Conservation (phyloP, 1,140 invertebrate species). For the Cecropterus lyciades region DNA sequence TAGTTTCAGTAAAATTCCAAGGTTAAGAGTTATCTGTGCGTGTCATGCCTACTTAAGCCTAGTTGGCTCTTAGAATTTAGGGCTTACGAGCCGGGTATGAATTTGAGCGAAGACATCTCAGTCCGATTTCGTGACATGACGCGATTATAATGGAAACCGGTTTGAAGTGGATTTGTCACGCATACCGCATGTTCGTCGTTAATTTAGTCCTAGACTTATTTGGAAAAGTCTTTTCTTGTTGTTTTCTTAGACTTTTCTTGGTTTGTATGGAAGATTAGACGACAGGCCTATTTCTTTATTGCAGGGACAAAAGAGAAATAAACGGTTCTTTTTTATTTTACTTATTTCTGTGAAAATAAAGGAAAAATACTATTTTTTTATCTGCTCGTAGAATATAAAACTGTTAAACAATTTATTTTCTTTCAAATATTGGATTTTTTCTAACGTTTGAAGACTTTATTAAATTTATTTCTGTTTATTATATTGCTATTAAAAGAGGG, state of each 20-base stretch:
- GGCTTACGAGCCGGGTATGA: background rate
- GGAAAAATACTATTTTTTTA: too few species aligned
- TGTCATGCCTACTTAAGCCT: constrained; percentile 14
- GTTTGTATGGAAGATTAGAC: too few species aligned
- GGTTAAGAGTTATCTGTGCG: constrained; percentile 3
- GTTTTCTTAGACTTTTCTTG: background rate
- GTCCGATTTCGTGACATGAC: constrained; percentile 7
- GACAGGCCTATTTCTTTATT: too few species aligned
- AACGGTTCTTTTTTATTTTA: too few species aligned
- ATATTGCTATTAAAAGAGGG: too few species aligned
- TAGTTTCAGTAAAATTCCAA: background rate
- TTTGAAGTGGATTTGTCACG: constrained; percentile 5
- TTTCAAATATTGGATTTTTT: too few species aligned
- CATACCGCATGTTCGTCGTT: background rate
- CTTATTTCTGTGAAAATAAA: too few species aligned
- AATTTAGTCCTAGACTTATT: constrained; percentile 1
- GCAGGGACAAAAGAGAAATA: too few species aligned
- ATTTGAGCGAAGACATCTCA: constrained; percentile 1
- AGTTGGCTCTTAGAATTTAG: background rate
- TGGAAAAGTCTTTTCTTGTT: background rate
- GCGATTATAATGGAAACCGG: background rate
- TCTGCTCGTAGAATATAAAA: too few species aligned
- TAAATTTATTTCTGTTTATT: too few species aligned
- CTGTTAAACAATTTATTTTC: too few species aligned
- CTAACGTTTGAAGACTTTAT: too few species aligned